Evolutionary conservation across 2,797 vertebrate species (phyloP).

Genomic region (Artibeus jamaicensis): DNA sequence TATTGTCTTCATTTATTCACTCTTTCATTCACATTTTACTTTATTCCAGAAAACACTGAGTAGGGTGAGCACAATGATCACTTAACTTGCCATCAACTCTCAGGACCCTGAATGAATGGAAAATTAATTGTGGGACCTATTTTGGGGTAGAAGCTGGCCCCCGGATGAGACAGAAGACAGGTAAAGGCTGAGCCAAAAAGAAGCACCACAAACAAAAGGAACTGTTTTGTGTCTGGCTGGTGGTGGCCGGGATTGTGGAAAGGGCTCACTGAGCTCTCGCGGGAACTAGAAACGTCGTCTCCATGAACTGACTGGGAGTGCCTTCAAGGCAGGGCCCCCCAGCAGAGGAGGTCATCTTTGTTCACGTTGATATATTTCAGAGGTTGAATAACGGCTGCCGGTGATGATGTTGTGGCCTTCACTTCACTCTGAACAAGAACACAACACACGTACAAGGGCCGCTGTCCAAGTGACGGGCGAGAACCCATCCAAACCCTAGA

Average conservation of each 20-base stretch:
- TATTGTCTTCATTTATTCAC: background rate
- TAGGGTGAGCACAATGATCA: background rate
- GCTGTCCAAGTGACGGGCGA: rapidly evolving
- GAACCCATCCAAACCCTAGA: too few relatives aligned
- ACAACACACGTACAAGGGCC: background rate
- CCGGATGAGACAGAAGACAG: background rate
- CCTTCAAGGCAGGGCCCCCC: background rate
- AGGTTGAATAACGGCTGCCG: background rate
- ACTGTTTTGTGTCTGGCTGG: rapidly evolving
- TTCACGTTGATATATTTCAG: background rate
- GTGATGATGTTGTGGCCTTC: background rate
- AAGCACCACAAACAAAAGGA: rapidly evolving
- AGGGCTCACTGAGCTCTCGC: background rate
- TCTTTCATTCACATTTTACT: background rate
- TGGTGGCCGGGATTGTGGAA: rapidly evolving
- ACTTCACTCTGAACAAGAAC: background rate
- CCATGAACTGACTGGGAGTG: background rate
- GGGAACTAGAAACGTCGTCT: background rate
- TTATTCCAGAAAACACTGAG: background rate
- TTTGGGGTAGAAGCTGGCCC: too few relatives aligned
- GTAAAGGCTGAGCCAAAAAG: background rate
- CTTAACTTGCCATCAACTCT: background rate
- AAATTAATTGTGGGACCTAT: background rate
- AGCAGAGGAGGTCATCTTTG: background rate
- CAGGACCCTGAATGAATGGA: background rate